Conservation (phyloP, 2,888 invertebrate species). For the Serripes groenlandicus region DNA sequence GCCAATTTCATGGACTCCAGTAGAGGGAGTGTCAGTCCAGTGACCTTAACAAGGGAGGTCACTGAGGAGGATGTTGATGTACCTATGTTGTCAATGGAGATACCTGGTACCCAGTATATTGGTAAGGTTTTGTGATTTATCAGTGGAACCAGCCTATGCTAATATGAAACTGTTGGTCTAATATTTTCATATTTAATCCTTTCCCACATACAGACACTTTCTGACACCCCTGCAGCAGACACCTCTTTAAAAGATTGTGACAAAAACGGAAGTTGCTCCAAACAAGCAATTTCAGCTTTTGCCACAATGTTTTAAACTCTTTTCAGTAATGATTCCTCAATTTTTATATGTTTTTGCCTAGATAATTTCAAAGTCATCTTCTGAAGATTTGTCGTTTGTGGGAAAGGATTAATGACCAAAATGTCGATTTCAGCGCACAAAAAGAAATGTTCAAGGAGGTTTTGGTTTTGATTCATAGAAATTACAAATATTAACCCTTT, state of each 20-base stretch:
- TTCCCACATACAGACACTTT: neutral
- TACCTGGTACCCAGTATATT: constrained; percentile 61
- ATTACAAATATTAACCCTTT: too few species aligned
- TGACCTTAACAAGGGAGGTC: constrained; percentile 52
- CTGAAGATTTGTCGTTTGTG: too few species aligned
- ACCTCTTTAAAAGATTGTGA: neutral
- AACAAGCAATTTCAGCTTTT: neutral
- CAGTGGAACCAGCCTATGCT: too few species aligned
- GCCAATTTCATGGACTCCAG: constrained; percentile 61
- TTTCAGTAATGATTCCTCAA: neutral
- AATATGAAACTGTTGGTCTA: too few species aligned
- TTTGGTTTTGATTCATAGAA: too few species aligned
- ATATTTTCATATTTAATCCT: neutral
- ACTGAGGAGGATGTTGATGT: constrained; percentile 76
- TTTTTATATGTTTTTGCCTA: too few species aligned
- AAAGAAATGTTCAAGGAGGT: too few species aligned
- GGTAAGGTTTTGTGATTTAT: constrained; percentile 58
- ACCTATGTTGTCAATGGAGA: constrained; percentile 75
- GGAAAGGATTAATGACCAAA: too few species aligned
- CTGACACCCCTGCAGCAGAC: neutral
- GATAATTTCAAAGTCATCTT: too few species aligned
- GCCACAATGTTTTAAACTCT: neutral
- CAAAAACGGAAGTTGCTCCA: neutral
- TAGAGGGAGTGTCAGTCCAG: constrained; percentile 37
- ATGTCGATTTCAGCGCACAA: too few species aligned